A percentile compares a stretch with the other conserved stretches of the same genome.
phyloP scores from a whole-genome alignment of 2,797 vertebrate genomes.

The Micropoecilia bifurca region DNA sequence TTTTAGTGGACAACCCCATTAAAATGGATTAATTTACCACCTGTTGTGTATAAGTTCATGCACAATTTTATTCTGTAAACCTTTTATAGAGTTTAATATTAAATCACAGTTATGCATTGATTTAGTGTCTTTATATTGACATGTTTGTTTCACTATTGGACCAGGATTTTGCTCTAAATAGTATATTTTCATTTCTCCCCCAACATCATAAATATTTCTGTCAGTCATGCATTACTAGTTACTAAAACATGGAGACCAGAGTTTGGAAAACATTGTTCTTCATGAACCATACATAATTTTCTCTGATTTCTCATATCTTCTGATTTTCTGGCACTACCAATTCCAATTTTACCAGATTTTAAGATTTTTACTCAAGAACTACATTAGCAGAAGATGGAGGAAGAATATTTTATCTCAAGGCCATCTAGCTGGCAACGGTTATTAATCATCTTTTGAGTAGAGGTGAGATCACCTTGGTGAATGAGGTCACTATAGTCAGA shows the following conservation, averaged over 20 bases:
- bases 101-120: background rate
- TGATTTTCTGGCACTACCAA: background rate
- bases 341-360: background rate
- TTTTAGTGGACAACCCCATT: background rate
- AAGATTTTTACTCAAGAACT: background rate
- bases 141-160: background rate
- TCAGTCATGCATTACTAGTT: background rate
- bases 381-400: background rate
- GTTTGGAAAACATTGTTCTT: too few species aligned
- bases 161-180: background rate
- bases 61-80: background rate
- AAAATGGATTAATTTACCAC: background rate
- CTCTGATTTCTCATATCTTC: background rate
- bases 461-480: background rate
- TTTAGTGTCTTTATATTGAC: too few species aligned
- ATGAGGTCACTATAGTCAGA: background rate
- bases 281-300: background rate
- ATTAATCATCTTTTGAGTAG: background rate
- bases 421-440: background rate
- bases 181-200: background rate
- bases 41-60: background rate
- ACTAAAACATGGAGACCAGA: background rate
- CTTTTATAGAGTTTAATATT: background rate
- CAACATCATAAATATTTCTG: background rate
- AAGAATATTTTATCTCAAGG: background rate